Evolutionary conservation across 2,113 vertebrate species (phyloP), one percentile per base, ranked within the genome.

Genomic region (Bubo bubo): DNA sequence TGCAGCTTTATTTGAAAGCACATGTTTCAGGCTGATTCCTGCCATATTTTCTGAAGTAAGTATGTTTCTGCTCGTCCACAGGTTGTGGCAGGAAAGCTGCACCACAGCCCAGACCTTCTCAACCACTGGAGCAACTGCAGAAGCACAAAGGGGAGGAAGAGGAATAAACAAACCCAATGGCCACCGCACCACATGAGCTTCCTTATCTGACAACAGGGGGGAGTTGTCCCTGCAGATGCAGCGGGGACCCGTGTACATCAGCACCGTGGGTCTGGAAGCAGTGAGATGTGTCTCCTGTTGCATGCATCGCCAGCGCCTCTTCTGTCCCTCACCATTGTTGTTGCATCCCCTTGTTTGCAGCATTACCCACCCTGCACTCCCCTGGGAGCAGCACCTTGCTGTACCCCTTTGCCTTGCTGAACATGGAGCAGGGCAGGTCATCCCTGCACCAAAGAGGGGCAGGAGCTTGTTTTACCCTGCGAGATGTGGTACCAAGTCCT

Each of bases 31-130:
- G 39, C 14, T 24, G 45, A 30, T 75, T 37, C 37, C 37, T 24
- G 43, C 6, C 10, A 0, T 4, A 1, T 34, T 37, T 43, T 47
- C 23, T 35, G 52, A 86, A 30, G 30, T 18, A 4, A 19, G 4
- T 3, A 0, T 5, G 0, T 20, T 70, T 73, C 55, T 35, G 47
- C 35, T 66, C 0, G 1, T 27, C 14, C 8, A 3, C 6, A 43
- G 68, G 50, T 37, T 49, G 39, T 20, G 50, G 35, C 26, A 62
- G 58, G 30, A 68, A 39, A 68, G 10, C 32, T 30, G 27, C 10
- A 7, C 18, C 41, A 2, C 0, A 1, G 17, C 8, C 13, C 0
- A 6, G 28, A 59, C 27, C 30, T 71, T 10, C 16, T 7, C 19
- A 43, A 3, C 14, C 15, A 0, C 41, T 32, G 68, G 34, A 47